A percentile compares a stretch with the other conserved stretches of the same genome.
phyloP scores from a whole-genome alignment of 2,888 invertebrate species.

The Ernsta delagoae region DNA sequence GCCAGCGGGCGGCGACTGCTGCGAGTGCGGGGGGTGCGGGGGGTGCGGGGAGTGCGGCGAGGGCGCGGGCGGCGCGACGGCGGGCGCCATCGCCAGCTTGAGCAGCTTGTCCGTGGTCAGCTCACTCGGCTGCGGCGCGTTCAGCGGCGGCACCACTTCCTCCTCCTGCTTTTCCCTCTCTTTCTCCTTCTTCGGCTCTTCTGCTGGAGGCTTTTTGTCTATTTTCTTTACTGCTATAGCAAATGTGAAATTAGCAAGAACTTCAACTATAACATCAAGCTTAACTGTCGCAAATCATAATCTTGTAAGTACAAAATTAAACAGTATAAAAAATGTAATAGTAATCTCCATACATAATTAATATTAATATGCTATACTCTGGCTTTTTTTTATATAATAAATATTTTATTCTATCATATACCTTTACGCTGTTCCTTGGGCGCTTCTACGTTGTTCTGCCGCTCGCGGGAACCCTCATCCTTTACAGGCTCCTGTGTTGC shows the following conservation, averaged over 20 bases:
- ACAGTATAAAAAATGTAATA: no score
- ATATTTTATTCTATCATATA: constrained; percentile 40
- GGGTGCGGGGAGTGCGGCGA: no score
- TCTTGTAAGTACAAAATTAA: no score
- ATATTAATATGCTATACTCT: no score
- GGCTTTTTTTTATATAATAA: no score
- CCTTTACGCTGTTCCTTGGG: constrained; percentile 79
- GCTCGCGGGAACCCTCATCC: constrained; percentile 63
- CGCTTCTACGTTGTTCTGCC: constrained; percentile 59
- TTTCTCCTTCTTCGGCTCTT: constrained; percentile 46
- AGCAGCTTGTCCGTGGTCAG: constrained; percentile 76
- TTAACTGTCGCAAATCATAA: no score
- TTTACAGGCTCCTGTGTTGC: constrained; percentile 56
- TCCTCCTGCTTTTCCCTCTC: constrained; percentile 57
- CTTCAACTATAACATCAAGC: no score
- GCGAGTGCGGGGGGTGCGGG: no score
- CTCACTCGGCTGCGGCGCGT: constrained; percentile 73
- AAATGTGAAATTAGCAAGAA: background rate
- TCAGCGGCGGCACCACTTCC: constrained; percentile 70
- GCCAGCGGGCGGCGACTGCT: constrained; percentile 57
- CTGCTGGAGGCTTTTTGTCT: constrained; percentile 59
- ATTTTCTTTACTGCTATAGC: constrained; percentile 60
- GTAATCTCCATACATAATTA: no score
- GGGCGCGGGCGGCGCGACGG: constrained; percentile 46
- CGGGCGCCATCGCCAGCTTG: constrained; percentile 61